Evolutionary conservation across 2,797 vertebrate species (phyloP), one percentile per base, ranked within the genome.

Genomic region (Hirundo rustica): DNA sequence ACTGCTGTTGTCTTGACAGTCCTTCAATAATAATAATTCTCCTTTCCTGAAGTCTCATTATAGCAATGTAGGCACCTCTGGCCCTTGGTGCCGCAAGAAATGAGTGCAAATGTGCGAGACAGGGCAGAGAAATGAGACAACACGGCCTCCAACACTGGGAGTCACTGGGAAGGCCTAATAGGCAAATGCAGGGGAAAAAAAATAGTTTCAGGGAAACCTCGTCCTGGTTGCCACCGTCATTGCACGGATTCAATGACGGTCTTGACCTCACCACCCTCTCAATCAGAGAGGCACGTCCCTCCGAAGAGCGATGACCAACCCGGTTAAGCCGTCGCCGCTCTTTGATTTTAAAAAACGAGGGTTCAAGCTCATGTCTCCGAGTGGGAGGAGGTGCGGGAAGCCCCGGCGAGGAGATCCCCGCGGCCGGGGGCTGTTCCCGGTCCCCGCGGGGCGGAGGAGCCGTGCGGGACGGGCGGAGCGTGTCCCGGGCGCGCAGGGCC

Each of bases 401-500:
- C 4, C 5, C 11, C 15, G 4, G 5, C 4, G 50, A 6, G 38
- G 54, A 32, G 67, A 34, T 55, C 1, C 17, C 51, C 5, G 19
- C n/a, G 64, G 23, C 18, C 3, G 8, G 14, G 8, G 34, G 15
- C 38, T 80, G 11, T 57, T 6, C 2, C 19, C 36, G 13, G 26
- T 26, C 26, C 16, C 29, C 14, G 36, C 22, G 16, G 67, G 45
- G 57, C 40, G 11, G 48, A 9, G 45, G 16, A 16, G 3, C 1
- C 18, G 2, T 1, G 9, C 0, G 2, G 57, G 17, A 62, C 15
- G 1, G 0, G 10, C 2, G 18, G 50, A 20, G 45, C 68, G 34
- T 75, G 64, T 42, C 38, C 72, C 36, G 1, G 42, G 32, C 53
- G 6, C 1, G 30, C 66, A 7, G 47, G 20, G 27, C 27, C 18